Conservation (phyloP, 2,113 vertebrate species). For the Centropus unirufus region DNA sequence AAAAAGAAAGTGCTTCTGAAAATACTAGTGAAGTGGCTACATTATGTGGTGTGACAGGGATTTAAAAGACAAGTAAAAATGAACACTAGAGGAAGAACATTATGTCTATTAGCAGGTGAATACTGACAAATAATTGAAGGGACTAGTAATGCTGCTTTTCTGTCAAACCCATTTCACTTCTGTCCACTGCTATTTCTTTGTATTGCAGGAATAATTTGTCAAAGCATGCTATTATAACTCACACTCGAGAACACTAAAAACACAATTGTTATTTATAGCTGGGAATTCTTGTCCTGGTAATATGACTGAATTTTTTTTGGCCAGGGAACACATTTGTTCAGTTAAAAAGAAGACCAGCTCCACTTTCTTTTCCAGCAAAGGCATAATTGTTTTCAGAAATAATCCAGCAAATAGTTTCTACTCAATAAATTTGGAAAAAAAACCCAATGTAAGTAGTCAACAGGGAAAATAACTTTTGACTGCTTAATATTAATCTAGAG, state of each 20-base stretch:
- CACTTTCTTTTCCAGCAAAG: not conserved
- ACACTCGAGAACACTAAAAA: conserved; percentile 20
- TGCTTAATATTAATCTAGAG: not conserved
- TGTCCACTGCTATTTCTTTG: not conserved
- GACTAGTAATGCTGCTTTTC: not conserved
- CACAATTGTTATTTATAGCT: conserved; percentile 49
- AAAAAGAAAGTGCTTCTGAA: not conserved
- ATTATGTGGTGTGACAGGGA: not conserved
- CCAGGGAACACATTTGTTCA: not conserved
- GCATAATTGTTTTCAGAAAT: not conserved
- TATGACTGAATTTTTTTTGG: conserved; percentile 6
- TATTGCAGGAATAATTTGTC: not conserved
- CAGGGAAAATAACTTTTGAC: not conserved
- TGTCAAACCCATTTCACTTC: not conserved
- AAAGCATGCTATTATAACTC: conserved; percentile 5
- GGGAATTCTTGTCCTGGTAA: conserved; percentile 42
- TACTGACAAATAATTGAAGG: not conserved
- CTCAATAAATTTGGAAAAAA: not conserved
- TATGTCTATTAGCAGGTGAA: not conserved
- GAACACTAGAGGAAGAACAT: not conserved
- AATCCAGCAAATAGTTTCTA: not conserved
- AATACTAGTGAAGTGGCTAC: not conserved
- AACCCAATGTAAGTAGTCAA: not conserved
- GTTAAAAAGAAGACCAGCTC: conserved; percentile 34
- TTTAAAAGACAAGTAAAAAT: not conserved